phyloP scores from a whole-genome alignment of 2,113 vertebrate genomes.

The Psilopogon haemacephalus region DNA sequence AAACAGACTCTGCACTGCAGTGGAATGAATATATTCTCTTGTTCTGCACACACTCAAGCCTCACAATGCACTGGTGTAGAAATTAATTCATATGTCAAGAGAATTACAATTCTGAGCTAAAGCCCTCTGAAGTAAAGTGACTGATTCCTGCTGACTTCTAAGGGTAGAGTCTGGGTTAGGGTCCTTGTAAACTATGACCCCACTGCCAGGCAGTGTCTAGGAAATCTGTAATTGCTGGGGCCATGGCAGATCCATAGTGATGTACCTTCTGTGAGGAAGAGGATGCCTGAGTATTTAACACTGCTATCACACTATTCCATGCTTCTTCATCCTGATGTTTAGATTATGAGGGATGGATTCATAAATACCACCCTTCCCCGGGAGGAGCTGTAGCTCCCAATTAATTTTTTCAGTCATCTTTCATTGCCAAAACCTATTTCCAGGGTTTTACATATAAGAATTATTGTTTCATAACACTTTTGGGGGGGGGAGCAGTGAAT shows the following conservation, averaged over 20 bases:
- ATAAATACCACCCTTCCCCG: background rate
- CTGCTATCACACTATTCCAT: background rate
- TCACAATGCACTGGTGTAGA: fast-evolving
- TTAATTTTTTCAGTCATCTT: background rate
- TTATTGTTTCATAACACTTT: constrained; percentile 7
- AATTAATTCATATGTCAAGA: background rate
- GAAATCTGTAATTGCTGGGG: background rate
- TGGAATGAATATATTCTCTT: too few species aligned
- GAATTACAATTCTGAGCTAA: background rate
- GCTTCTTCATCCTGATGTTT: background rate
- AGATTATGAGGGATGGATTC: background rate
- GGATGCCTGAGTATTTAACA: background rate
- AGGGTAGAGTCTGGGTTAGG: background rate
- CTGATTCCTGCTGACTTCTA: background rate
- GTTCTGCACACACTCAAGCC: fast-evolving
- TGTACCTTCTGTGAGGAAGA: background rate
- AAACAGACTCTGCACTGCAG: background rate
- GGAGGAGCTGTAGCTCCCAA: background rate
- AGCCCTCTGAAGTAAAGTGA: background rate
- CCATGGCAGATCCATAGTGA: fast-evolving
- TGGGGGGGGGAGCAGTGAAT: background rate
- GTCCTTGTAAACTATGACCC: background rate
- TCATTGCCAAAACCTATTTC: background rate
- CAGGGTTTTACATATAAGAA: background rate
- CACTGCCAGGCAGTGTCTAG: background rate